Percentiles rank a stretch among this genome's conserved stretches.
Conservation (phyloP, 2,113 vertebrate species). For the Monopterus albus region DNA sequence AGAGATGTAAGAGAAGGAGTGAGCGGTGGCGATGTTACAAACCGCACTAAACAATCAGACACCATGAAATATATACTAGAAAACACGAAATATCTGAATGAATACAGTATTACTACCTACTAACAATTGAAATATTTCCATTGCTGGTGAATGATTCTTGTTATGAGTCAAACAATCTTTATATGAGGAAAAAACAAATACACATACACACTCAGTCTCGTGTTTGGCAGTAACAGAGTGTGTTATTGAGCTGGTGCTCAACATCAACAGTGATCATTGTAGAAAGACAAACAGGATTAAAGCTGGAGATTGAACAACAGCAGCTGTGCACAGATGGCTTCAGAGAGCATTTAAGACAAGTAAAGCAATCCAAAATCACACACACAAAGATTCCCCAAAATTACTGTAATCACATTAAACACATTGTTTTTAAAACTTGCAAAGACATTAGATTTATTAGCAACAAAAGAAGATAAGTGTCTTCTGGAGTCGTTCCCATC, state of each 20-base stretch:
- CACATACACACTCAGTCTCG: background rate
- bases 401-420: conserved; percentile 17
- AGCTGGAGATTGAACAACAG: conserved; percentile 24
- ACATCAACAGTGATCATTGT: conserved; percentile 18
- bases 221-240: conserved; percentile 25
- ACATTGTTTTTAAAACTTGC: conserved; percentile 29
- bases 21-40: background rate
- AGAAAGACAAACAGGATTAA: conserved; percentile 33
- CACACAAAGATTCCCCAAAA: background rate
- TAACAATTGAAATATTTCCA: background rate
- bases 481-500: background rate
- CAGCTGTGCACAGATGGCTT: conserved; percentile 36
- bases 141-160: background rate
- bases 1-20: background rate
- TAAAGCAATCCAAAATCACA: conserved; percentile 38
- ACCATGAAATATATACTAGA: conserved; percentile 5
- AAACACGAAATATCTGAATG: background rate
- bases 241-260: conserved; percentile 18
- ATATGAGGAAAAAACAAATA: conserved; percentile 10
- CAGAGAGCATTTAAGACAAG: conserved; percentile 4
- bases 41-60: background rate
- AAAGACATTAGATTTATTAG: background rate
- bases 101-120: background rate
- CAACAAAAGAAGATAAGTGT: background rate
- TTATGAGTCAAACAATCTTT: no score